These are phyloP conservation scores for Drosophila santomea DNA, from an alignment of 1,140 invertebrate genomes.

Conservation along the genomic window DNA sequence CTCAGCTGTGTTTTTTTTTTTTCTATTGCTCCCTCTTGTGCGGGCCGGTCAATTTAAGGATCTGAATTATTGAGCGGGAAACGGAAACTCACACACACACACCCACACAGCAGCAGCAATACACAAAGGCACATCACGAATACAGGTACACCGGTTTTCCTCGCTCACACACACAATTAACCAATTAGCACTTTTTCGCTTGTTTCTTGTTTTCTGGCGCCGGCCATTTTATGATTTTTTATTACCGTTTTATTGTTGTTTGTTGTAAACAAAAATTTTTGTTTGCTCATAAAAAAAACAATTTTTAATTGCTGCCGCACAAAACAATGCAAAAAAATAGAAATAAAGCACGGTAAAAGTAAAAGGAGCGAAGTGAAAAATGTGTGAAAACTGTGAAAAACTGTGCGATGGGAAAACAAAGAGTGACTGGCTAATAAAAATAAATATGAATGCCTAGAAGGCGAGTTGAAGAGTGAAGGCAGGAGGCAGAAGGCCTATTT, in stretches of 20 bases:
- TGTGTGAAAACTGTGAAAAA: slow-evolving; percentile 45
- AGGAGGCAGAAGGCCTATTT: slow-evolving; percentile 21
- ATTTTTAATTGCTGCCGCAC: slow-evolving; percentile 46
- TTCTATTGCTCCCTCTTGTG: background rate
- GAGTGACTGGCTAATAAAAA: slow-evolving; percentile 39
- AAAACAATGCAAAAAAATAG: slow-evolving; percentile 28
- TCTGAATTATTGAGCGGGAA: slow-evolving; percentile 42
- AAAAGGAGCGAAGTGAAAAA: slow-evolving; percentile 29
- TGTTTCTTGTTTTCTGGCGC: slow-evolving; percentile 42
- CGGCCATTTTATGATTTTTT: slow-evolving; percentile 36
- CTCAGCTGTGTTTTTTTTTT: background rate
- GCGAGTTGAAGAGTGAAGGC: background rate
- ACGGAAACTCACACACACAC: slow-evolving; percentile 8
- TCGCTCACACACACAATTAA: slow-evolving; percentile 43
- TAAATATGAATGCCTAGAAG: slow-evolving; percentile 29
- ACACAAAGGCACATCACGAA: slow-evolving; percentile 1
- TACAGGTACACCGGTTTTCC: slow-evolving; percentile 7
- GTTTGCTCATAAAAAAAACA: slow-evolving; percentile 48
- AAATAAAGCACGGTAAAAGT: slow-evolving; percentile 12
- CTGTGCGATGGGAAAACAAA: slow-evolving; percentile 6
- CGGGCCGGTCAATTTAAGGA: slow-evolving; percentile 26
- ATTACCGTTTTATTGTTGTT: slow-evolving; percentile 46
- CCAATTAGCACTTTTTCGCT: slow-evolving; percentile 51
- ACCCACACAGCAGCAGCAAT: background rate
- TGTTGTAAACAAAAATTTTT: slow-evolving; percentile 45